Conservation (phyloP, 2,888 invertebrate genomes). For the Elegia similella region DNA sequence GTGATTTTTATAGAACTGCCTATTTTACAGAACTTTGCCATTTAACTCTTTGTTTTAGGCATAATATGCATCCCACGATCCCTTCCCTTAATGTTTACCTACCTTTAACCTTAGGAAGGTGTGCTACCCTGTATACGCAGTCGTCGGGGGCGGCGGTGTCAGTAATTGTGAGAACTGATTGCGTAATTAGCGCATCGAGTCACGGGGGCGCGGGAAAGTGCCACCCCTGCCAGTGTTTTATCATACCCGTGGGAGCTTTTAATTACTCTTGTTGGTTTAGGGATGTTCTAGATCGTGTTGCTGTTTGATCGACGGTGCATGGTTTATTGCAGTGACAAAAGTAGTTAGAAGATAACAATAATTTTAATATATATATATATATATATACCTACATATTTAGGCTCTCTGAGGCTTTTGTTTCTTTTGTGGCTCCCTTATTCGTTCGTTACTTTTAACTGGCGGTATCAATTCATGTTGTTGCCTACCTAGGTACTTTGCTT, state of each 20-base stretch:
- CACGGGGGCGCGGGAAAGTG: slow-evolving; percentile 71
- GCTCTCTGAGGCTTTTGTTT: no score
- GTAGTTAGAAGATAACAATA: no score
- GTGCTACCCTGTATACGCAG: slow-evolving; percentile 23
- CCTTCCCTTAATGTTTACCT: slow-evolving; percentile 3
- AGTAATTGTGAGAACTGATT: slow-evolving; percentile 79
- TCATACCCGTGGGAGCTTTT: slow-evolving; percentile 72
- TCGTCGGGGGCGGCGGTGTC: slow-evolving; percentile 31
- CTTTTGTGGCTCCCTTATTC: no score
- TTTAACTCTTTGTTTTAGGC: not conserved
- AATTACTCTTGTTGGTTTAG: slow-evolving; percentile 58
- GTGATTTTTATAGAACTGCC: no score
- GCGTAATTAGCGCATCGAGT: slow-evolving; percentile 74
- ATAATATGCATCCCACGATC: not conserved
- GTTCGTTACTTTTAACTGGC: no score
- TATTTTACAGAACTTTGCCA: not conserved
- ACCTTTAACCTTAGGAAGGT: not conserved
- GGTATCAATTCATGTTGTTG: no score
- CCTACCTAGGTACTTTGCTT: no score
- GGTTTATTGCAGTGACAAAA: no score
- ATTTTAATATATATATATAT: no score
- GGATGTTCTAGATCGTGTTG: slow-evolving; percentile 30
- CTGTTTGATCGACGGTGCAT: slow-evolving; percentile 13
- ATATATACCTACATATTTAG: no score
- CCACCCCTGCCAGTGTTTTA: slow-evolving; percentile 57